A percentile compares a stretch with the other conserved stretches of the same genome.
Conservation (phyloP, 2,888 invertebrate genomes). For the Oligia latruncula region DNA sequence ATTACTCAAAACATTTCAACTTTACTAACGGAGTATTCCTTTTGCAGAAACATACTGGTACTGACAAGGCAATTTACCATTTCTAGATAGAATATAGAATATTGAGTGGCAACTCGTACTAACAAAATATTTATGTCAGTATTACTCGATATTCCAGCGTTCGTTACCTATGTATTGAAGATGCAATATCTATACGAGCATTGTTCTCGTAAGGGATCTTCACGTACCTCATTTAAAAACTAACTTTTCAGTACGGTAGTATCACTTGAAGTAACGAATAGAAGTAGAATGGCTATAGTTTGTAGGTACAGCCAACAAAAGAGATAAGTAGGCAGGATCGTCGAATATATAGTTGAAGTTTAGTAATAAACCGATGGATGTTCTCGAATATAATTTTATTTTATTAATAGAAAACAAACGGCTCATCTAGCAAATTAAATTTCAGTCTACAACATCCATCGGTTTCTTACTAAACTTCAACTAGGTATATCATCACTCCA, state of each 20-base stretch:
- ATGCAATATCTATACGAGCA: slow-evolving; percentile 11
- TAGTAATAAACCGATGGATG: too few species aligned
- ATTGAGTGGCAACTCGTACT: slow-evolving; percentile 49
- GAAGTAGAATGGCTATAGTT: not conserved
- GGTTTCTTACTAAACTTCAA: too few species aligned
- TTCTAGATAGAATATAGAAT: slow-evolving; percentile 49
- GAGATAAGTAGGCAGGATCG: too few species aligned
- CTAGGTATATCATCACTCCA: too few species aligned
- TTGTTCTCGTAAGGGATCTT: slow-evolving; percentile 27
- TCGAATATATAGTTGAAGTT: too few species aligned
- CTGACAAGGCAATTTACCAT: slow-evolving; percentile 59
- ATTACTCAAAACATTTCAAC: slow-evolving; percentile 41
- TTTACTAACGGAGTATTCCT: slow-evolving; percentile 34
- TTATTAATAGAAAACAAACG: too few species aligned
- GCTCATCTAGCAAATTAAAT: too few species aligned
- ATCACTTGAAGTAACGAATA: slow-evolving; percentile 2
- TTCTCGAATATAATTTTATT: too few species aligned
- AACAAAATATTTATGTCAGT: slow-evolving; percentile 45
- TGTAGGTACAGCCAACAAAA: too few species aligned
- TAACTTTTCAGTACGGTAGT: slow-evolving; percentile 2
- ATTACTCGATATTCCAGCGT: slow-evolving; percentile 38
- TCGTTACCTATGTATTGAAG: slow-evolving; percentile 16
- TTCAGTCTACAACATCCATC: too few species aligned
- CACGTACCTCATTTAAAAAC: slow-evolving; percentile 30
- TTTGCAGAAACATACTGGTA: slow-evolving; percentile 40